phyloP scores from a whole-genome alignment of 2,113 vertebrate genomes.

The Hoplias malabaricus region DNA sequence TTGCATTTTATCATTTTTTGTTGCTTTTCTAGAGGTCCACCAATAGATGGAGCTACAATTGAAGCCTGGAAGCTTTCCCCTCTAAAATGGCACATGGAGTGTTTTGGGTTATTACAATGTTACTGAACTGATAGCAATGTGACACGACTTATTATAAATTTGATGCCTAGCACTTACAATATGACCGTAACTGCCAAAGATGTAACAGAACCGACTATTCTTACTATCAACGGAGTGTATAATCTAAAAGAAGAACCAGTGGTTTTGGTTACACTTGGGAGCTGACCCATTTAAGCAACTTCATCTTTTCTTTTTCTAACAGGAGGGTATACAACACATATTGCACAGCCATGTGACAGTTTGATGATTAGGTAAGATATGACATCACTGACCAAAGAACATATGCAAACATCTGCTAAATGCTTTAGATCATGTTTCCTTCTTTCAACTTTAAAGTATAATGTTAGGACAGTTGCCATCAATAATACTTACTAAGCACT shows the following conservation, averaged over 20 bases:
- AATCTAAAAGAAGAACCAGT: neutral
- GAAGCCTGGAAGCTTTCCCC: neutral
- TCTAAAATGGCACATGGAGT: neutral
- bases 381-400: neutral
- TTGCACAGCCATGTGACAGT: neutral
- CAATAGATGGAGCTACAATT: constrained; percentile 34
- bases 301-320: neutral
- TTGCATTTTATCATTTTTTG: neutral
- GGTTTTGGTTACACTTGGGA: neutral
- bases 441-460: neutral
- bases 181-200: neutral
- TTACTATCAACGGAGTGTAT: neutral
- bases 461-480: neutral
- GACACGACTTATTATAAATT: neutral
- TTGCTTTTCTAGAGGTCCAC: constrained; percentile 14
- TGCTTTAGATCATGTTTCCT: neutral
- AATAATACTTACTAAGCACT: neutral
- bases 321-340: neutral
- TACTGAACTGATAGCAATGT: neutral
- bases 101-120: too few relatives aligned
- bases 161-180: neutral
- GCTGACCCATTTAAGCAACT: neutral
- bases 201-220: neutral
- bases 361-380: neutral
- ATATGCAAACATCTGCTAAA: neutral